phyloP scores from a whole-genome alignment of 2,113 vertebrate genomes.

The Petaurus breviceps region DNA sequence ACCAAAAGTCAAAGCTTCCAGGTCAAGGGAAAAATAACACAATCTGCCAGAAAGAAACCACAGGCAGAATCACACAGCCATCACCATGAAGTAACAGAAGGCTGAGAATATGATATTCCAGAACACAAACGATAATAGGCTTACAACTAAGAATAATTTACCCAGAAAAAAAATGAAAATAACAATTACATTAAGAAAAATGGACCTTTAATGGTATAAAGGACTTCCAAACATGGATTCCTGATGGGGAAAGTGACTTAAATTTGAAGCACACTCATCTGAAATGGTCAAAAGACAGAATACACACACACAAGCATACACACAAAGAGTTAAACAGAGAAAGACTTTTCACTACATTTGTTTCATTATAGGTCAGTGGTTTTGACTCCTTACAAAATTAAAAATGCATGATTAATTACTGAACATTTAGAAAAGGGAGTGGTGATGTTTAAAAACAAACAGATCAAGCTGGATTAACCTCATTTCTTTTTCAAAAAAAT shows the following conservation, averaged over 20 bases:
- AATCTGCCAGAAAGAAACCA: no score
- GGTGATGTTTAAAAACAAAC: not conserved
- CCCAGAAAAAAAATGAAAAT: not conserved
- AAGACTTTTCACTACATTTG: not conserved
- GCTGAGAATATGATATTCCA: not conserved
- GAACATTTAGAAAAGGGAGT: not conserved
- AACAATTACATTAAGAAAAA: not conserved
- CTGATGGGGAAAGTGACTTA: not conserved
- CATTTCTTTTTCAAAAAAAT: not conserved
- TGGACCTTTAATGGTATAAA: not conserved
- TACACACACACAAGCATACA: not conserved
- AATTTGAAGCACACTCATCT: not conserved
- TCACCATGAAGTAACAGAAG: not conserved
- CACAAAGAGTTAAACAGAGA: not conserved
- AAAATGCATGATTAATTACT: not conserved
- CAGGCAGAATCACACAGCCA: not conserved
- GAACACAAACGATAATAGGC: not conserved
- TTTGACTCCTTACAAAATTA: not conserved
- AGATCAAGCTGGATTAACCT: not conserved
- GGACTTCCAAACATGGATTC: no score
- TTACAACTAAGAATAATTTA: not conserved
- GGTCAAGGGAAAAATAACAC: no score
- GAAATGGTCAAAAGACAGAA: not conserved
- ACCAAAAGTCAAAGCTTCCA: no score
- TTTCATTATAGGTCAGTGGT: not conserved